phyloP scores from a whole-genome alignment of 2,113 vertebrate species.

The Nanorana parkeri region DNA sequence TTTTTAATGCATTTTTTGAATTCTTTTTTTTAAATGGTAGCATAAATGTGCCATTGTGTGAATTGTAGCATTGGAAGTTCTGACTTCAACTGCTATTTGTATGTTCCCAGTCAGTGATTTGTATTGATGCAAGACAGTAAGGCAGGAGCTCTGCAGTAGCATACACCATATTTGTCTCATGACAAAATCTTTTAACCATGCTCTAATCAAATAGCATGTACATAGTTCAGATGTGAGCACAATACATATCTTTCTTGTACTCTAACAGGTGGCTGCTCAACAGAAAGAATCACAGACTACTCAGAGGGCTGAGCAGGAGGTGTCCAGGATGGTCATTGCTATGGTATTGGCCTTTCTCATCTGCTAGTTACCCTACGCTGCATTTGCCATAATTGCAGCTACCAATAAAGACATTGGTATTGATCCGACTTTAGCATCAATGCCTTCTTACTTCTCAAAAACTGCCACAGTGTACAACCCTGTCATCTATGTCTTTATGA shows the following conservation, averaged over 20 bases:
- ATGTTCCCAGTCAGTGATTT: too few relatives aligned
- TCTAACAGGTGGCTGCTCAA: constrained; percentile 50
- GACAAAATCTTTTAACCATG: too few relatives aligned
- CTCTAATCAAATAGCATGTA: too few relatives aligned
- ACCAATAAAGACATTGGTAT: constrained; percentile 62
- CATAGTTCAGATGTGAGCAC: too few relatives aligned
- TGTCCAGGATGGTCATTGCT: constrained; percentile 65
- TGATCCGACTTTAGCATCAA: constrained; percentile 64
- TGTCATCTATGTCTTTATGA: constrained; percentile 73
- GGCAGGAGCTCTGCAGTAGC: too few relatives aligned
- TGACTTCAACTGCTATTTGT: too few relatives aligned
- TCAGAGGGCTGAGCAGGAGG: constrained; percentile 64
- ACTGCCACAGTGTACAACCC: constrained; percentile 70
- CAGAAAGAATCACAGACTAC: constrained; percentile 64
- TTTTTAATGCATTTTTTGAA: too few relatives aligned
- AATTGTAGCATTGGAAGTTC: too few relatives aligned
- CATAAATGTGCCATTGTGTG: too few relatives aligned
- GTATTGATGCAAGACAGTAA: too few relatives aligned
- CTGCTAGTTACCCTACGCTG: constrained; percentile 72
- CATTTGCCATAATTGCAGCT: constrained; percentile 68
- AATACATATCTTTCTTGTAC: neutral
- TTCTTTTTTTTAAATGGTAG: too few relatives aligned
- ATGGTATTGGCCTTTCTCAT: constrained; percentile 71
- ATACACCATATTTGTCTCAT: too few relatives aligned
- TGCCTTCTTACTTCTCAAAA: constrained; percentile 75